Percentiles rank a stretch among this genome's conserved stretches.
These are phyloP conservation scores for Capra hircus DNA, from an alignment of 2,113 vertebrate species.

Conservation along the genomic window DNA sequence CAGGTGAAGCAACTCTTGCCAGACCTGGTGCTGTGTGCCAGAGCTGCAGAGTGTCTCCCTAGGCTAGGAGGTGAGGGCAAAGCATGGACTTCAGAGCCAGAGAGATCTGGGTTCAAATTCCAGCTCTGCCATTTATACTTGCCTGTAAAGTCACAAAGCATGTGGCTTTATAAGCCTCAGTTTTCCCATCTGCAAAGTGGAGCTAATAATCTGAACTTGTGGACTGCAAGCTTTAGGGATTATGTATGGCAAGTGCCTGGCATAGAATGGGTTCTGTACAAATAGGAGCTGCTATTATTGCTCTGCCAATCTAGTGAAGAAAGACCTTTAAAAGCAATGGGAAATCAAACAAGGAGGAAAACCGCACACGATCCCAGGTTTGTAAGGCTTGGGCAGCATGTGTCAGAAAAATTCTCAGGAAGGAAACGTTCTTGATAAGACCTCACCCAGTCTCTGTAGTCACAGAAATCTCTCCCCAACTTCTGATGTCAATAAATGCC, in stretches of 20 bases:
- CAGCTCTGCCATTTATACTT: background rate
- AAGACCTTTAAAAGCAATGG: background rate
- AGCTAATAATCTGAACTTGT: background rate
- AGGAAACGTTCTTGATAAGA: background rate
- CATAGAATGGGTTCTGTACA: too few species aligned
- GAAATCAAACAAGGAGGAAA: background rate
- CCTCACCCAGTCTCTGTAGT: background rate
- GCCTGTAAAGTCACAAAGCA: background rate
- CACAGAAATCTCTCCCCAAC: background rate
- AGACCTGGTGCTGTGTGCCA: fast-evolving
- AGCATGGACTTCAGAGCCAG: background rate
- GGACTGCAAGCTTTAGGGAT: background rate
- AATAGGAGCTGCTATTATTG: background rate
- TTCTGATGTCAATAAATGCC: background rate
- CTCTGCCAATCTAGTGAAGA: background rate
- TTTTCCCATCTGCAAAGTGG: background rate
- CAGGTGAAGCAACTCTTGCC: background rate
- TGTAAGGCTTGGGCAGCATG: background rate
- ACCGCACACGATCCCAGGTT: fast-evolving
- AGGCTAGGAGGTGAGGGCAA: background rate
- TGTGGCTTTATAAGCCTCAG: background rate
- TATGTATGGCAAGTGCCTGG: background rate
- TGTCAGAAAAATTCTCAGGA: background rate
- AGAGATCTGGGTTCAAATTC: background rate
- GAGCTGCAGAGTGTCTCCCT: fast-evolving